phyloP scores from a whole-genome alignment of 2,797 vertebrate genomes.

The Tenualosa ilisha region DNA sequence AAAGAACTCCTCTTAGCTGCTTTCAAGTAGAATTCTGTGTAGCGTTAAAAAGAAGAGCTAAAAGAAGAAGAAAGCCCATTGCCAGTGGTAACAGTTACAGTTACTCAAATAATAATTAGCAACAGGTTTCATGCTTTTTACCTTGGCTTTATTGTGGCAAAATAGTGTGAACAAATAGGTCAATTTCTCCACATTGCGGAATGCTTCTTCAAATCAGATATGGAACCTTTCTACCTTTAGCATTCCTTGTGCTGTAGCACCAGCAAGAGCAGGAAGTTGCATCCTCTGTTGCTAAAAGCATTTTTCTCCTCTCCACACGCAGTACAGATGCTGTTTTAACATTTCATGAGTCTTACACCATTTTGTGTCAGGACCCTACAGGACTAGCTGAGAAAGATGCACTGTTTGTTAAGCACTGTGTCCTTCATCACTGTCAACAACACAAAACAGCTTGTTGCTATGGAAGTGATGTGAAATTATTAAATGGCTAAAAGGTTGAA shows the following conservation, averaged over 20 bases:
- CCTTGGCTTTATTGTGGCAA: not conserved
- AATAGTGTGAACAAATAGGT: not conserved
- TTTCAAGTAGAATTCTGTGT: not conserved
- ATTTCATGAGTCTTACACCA: constrained; percentile 25
- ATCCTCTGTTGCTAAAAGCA: not conserved
- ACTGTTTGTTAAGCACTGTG: not conserved
- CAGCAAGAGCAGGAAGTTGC: not conserved
- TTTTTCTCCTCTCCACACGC: not conserved
- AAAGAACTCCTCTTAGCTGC: not conserved
- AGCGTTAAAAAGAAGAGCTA: not conserved
- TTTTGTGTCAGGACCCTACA: constrained; percentile 6
- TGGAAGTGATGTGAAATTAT: constrained; percentile 12
- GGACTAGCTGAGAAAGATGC: not conserved
- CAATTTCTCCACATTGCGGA: not conserved
- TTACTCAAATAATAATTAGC: not conserved
- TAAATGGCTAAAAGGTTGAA: not conserved
- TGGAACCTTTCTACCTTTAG: too few relatives aligned
- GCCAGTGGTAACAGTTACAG: not conserved
- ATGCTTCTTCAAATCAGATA: not conserved
- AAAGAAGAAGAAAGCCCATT: not conserved
- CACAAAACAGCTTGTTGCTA: constrained; percentile 2
- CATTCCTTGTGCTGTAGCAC: not conserved
- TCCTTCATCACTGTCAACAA: not conserved
- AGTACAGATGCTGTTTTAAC: not conserved
- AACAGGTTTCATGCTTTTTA: not conserved